These are phyloP conservation scores for Odontocolon sp. DNA, from an alignment of 2,888 invertebrate species.

Conservation along the genomic window DNA sequence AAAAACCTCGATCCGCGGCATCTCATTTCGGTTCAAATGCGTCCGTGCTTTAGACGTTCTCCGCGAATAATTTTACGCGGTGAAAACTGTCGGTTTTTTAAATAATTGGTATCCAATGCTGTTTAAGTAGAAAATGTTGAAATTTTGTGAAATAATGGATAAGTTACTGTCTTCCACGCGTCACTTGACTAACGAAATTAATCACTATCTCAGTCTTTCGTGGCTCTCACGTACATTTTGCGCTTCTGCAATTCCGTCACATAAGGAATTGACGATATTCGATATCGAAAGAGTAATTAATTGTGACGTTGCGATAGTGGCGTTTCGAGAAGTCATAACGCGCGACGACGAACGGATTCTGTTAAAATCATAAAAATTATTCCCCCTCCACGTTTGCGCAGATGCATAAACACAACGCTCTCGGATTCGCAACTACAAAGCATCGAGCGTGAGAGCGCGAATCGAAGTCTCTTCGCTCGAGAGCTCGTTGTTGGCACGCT, in stretches of 20 bases:
- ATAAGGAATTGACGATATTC: too few relatives aligned
- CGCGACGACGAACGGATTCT: neutral
- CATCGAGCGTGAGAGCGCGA: constrained; percentile 79
- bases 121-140: constrained; percentile 30
- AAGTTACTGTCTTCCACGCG: too few relatives aligned
- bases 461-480: constrained; percentile 77
- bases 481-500: constrained; percentile 78
- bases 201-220: too few relatives aligned
- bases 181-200: too few relatives aligned
- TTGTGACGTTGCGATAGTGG: too few relatives aligned
- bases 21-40: constrained; percentile 46
- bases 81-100: neutral
- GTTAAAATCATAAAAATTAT: constrained; percentile 42
- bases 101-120: neutral
- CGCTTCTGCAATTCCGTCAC: too few relatives aligned
- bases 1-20: constrained; percentile 58
- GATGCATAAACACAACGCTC: constrained; percentile 77
- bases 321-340: too few relatives aligned
- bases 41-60: constrained; percentile 22
- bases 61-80: constrained; percentile 3
- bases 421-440: constrained; percentile 77
- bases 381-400: constrained; percentile 59
- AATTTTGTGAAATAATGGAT: too few relatives aligned
- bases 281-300: too few relatives aligned
- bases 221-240: too few relatives aligned